Conservation (phyloP, 2,113 vertebrate species). For the Dromaius novaehollandiae region DNA sequence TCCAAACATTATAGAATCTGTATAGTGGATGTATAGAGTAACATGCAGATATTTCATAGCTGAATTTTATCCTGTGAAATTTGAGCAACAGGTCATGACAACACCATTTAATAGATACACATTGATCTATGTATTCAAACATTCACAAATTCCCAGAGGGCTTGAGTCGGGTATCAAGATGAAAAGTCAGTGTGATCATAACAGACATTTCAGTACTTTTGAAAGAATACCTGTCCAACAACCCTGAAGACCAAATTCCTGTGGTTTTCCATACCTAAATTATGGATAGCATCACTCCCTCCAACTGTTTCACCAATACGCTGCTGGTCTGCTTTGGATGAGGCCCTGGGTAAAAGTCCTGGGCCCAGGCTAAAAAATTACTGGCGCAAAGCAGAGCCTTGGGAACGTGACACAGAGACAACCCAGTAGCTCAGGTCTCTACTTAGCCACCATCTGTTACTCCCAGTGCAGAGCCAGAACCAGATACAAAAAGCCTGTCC, state of each 20-base stretch:
- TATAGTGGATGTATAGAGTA: background rate
- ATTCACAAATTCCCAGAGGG: background rate
- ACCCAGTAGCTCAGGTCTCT: background rate
- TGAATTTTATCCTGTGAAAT: background rate
- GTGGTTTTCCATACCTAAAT: background rate
- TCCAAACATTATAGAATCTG: background rate
- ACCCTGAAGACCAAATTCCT: background rate
- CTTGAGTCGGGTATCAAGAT: background rate
- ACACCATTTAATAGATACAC: background rate
- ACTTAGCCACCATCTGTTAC: background rate
- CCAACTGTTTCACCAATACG: background rate
- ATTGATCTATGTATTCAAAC: background rate
- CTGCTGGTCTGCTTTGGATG: background rate
- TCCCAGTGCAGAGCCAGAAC: accelerated
- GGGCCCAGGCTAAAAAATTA: background rate
- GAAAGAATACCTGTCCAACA: background rate
- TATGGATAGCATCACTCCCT: background rate
- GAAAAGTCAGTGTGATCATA: background rate
- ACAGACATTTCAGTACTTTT: background rate
- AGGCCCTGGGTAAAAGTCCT: background rate
- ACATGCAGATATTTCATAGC: background rate
- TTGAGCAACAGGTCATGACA: background rate
- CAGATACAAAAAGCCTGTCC: background rate
- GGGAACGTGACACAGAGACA: background rate
- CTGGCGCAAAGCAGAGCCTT: background rate